These are phyloP conservation scores for Danio tinwini DNA, from an alignment of 2,797 vertebrate species.

Conservation along the genomic window DNA sequence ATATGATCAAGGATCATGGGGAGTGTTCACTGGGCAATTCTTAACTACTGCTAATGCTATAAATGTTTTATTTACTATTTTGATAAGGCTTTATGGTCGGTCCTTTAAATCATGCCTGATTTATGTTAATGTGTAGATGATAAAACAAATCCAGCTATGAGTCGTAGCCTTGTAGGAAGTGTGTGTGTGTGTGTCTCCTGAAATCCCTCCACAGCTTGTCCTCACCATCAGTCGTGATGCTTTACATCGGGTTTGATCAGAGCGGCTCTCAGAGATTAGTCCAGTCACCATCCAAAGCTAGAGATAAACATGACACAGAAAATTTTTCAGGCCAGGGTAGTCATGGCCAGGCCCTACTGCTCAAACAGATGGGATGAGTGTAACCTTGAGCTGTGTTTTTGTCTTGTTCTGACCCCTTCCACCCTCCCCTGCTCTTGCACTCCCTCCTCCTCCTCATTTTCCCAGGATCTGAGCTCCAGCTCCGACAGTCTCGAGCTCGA, in stretches of 20 bases:
- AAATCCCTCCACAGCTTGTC: conserved; percentile 43
- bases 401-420: conserved; percentile 50
- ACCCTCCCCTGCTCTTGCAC: conserved; percentile 71
- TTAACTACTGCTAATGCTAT: neutral
- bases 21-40: neutral
- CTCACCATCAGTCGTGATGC: conserved; percentile 2
- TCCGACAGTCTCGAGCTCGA: conserved; percentile 88
- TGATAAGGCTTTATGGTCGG: neutral
- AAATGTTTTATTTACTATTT: neutral
- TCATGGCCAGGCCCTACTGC: conserved; percentile 37
- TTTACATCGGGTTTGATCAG: conserved; percentile 20
- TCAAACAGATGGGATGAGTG: conserved; percentile 32
- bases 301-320: conserved; percentile 47
- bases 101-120: neutral
- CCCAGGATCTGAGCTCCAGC: conserved; percentile 92
- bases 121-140: conserved; percentile 1
- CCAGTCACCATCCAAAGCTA: conserved; percentile 30
- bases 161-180: too few relatives aligned
- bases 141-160: conserved; percentile 4
- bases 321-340: conserved; percentile 26
- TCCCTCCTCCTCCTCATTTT: conserved; percentile 70
- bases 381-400: conserved; percentile 54
- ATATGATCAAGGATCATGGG: conserved; percentile 3
- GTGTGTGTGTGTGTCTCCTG: conserved; percentile 23
- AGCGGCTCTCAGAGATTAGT: conserved; percentile 41